These are phyloP conservation scores for Siphamia tubifer DNA, from an alignment of 2,113 vertebrate genomes.

Conservation along the genomic window DNA sequence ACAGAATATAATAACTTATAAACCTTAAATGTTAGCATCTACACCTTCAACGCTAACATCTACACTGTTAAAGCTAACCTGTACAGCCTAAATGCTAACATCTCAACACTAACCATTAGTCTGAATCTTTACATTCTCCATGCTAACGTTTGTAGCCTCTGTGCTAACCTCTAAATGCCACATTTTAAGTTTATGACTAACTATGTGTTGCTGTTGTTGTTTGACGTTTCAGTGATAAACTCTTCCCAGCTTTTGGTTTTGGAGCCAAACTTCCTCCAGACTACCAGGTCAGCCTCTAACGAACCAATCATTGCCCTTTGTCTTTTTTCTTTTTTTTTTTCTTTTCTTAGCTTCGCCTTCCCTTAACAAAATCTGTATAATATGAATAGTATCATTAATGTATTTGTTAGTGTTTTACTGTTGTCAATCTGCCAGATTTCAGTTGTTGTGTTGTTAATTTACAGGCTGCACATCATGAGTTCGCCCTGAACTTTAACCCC, in stretches of 20 bases:
- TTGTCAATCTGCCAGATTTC: not conserved
- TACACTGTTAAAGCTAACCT: no score
- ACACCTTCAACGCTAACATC: not conserved
- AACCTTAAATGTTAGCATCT: no score
- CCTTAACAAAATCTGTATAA: no score
- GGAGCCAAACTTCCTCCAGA: constrained; percentile 91
- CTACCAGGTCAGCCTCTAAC: constrained; percentile 81
- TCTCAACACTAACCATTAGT: not conserved
- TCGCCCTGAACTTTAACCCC: constrained; percentile 93
- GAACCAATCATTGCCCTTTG: not conserved
- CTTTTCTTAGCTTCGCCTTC: not conserved
- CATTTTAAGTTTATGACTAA: not conserved
- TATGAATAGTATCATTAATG: no score
- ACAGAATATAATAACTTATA: no score
- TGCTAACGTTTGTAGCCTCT: not conserved
- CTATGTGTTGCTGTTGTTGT: not conserved
- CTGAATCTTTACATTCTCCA: not conserved
- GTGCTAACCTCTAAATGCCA: not conserved
- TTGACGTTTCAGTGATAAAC: constrained; percentile 83
- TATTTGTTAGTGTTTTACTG: no score
- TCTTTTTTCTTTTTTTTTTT: not conserved
- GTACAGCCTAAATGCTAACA: not conserved
- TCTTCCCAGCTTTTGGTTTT: constrained; percentile 94
- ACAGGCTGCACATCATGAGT: constrained; percentile 90
- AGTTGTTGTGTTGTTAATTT: constrained; percentile 12